A percentile compares a stretch with the other conserved stretches of the same genome.
Evolutionary conservation across 2,113 vertebrate genomes (phyloP).

Genomic region (Antigone vipio): DNA sequence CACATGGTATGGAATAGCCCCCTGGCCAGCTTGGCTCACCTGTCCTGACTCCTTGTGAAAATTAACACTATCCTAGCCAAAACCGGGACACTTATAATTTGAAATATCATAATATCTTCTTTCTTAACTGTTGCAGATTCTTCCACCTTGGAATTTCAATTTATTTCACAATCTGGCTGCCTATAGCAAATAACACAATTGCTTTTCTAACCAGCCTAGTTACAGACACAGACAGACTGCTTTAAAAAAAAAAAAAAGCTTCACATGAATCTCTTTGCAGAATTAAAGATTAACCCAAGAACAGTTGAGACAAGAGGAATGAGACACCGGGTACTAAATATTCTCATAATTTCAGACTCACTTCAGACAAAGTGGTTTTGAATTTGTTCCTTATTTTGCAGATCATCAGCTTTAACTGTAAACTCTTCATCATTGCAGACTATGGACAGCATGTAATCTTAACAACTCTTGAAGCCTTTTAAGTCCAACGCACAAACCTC

Average conservation of each 20-base stretch:
- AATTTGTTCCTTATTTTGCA: conserved; percentile 32
- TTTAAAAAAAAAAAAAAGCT: not conserved
- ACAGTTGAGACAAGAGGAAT: not conserved
- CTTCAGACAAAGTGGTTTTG: not conserved
- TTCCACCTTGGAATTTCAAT: not conserved
- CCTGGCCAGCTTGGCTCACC: too few species aligned
- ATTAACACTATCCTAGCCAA: too few species aligned
- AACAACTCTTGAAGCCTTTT: not conserved
- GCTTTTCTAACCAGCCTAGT: not conserved
- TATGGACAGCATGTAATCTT: not conserved
- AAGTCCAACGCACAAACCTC: not conserved
- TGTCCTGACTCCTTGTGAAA: too few species aligned
- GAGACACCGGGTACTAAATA: not conserved
- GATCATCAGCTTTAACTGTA: conserved; percentile 45
- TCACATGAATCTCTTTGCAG: not conserved
- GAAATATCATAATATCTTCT: not conserved
- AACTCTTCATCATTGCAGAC: conserved; percentile 18
- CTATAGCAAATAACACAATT: not conserved
- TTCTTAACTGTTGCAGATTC: not conserved
- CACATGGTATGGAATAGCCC: too few species aligned
- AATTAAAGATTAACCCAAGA: not conserved
- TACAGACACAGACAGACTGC: not conserved
- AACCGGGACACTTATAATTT: not conserved
- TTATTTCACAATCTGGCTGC: not conserved
- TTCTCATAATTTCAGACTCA: not conserved